These are phyloP conservation scores for Beroe ovata DNA, from an alignment of 37 sponge, comb jelly and placozoan genomes.

Conservation along the genomic window DNA sequence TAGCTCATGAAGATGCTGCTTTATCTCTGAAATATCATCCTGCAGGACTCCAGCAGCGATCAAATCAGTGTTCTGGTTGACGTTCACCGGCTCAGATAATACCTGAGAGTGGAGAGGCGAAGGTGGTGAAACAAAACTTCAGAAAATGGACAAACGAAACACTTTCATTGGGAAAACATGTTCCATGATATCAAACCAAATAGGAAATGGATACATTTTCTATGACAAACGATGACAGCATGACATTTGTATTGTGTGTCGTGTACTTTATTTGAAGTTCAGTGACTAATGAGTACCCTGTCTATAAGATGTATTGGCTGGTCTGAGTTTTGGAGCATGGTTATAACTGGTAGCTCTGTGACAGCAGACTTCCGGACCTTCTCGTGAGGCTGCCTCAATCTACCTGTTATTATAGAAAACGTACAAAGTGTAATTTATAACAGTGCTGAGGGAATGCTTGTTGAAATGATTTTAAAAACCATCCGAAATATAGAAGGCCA, in stretches of 20 bases:
- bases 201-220: neutral
- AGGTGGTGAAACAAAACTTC: neutral
- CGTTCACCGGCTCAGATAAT: neutral
- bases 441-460: too few relatives aligned
- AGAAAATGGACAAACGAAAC: neutral
- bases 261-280: neutral
- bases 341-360: neutral
- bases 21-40: neutral
- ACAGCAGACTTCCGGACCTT: neutral
- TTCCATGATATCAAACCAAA: too few relatives aligned
- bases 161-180: too few relatives aligned
- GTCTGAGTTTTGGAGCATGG: neutral
- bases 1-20: neutral
- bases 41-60: slow-evolving; percentile 16
- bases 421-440: too few relatives aligned
- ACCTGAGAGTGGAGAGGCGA: too few relatives aligned
- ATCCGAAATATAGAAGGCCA: too few relatives aligned
- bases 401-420: too few relatives aligned
- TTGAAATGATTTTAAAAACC: too few relatives aligned
- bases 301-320: neutral
- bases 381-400: neutral
- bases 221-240: neutral
- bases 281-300: neutral
- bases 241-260: too few relatives aligned
- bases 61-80: neutral